Conservation (phyloP, 2,113 vertebrate genomes). For the Polypterus bichir region DNA sequence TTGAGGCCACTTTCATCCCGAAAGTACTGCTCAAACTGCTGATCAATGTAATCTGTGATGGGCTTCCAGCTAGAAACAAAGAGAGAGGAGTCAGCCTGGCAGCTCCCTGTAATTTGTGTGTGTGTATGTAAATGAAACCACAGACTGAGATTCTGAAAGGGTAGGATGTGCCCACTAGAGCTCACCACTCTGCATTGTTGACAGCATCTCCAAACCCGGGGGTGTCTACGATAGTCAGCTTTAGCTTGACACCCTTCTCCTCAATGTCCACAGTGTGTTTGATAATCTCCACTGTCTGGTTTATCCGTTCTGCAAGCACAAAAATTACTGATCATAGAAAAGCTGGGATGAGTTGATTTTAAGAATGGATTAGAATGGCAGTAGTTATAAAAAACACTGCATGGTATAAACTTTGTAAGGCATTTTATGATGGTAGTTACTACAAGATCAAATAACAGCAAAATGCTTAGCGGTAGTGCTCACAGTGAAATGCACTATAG, state of each 20-base stretch:
- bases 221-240: constrained; percentile 94
- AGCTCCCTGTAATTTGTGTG: too few relatives aligned
- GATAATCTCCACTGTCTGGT: constrained; percentile 89
- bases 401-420: too few relatives aligned
- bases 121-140: too few relatives aligned
- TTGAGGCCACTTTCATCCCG: constrained; percentile 93
- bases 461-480: too few relatives aligned
- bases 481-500: too few relatives aligned
- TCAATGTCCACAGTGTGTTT: constrained; percentile 97
- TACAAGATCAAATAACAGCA: too few relatives aligned
- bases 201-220: constrained; percentile 94
- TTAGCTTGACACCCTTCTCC: constrained; percentile 95
- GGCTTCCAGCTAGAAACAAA: constrained; percentile 74
- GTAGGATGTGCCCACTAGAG: neutral
- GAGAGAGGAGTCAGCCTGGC: constrained; percentile 1
- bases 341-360: too few relatives aligned
- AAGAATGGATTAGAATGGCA: too few relatives aligned
- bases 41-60: constrained; percentile 93
- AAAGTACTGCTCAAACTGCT: constrained; percentile 97
- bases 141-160: too few relatives aligned
- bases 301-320: constrained; percentile 74
- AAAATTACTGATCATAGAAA: fast-evolving
- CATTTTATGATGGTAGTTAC: too few relatives aligned
- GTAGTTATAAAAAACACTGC: too few relatives aligned
- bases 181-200: constrained; percentile 95